phyloP scores from a whole-genome alignment of 2,113 vertebrate genomes.

The Nibea coibor region DNA sequence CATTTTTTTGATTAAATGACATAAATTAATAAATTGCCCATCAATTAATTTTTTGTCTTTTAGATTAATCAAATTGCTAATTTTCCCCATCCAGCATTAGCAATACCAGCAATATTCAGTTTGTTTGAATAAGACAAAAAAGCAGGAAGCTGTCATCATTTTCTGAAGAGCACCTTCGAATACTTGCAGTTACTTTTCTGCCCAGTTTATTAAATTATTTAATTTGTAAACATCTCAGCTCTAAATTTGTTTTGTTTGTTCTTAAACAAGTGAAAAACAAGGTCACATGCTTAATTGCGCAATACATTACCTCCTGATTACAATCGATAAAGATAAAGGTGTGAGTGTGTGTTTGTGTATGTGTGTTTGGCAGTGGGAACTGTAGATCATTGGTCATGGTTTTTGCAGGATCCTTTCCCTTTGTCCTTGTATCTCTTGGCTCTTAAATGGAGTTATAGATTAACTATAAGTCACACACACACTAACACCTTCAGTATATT shows the following conservation, averaged over 20 bases:
- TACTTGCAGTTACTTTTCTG: neutral
- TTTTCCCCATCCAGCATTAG: no score
- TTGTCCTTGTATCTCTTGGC: conserved; percentile 23
- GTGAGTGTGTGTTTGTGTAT: conserved; percentile 21
- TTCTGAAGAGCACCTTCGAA: neutral
- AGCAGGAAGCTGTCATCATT: neutral
- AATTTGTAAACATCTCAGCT: neutral
- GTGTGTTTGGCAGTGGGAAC: neutral
- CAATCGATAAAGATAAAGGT: conserved; percentile 7
- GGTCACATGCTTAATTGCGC: neutral
- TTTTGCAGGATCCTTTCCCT: conserved; percentile 14
- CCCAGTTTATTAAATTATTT: neutral
- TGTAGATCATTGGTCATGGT: conserved; percentile 4
- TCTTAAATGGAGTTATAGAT: conserved; percentile 67
- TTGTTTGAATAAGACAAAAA: neutral
- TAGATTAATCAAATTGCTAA: neutral
- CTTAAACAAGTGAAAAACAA: neutral
- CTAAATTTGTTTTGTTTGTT: neutral
- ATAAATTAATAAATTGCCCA: neutral
- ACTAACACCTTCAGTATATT: neutral
- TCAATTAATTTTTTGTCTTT: neutral
- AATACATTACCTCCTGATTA: neutral
- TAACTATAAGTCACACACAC: conserved; percentile 36
- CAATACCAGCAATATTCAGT: no score
- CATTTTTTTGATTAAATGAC: neutral